A percentile compares a stretch with the other conserved stretches of the same genome.
Evolutionary conservation across 2,888 invertebrate genomes (phyloP).

Genomic region (Drosophila quinaria): DNA sequence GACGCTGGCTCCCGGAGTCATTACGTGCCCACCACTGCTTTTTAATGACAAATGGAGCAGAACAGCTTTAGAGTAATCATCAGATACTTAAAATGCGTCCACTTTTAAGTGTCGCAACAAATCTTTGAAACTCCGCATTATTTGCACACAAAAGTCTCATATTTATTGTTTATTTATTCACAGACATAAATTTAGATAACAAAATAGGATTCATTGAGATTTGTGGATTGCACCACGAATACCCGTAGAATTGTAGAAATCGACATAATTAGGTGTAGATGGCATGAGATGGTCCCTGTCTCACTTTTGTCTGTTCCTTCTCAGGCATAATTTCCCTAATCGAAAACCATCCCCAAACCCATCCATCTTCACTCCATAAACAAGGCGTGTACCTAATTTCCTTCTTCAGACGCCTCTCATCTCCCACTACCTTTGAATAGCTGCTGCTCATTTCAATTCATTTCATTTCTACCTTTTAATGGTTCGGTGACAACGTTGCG

Average conservation of each 20-base stretch:
- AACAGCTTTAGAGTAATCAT: not conserved
- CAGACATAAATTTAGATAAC: slow-evolving; percentile 18
- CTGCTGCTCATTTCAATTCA: slow-evolving; percentile 58
- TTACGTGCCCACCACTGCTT: too few relatives aligned
- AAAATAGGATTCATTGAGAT: slow-evolving; percentile 21
- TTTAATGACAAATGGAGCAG: not conserved
- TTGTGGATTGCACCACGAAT: slow-evolving; percentile 36
- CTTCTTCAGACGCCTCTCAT: slow-evolving; percentile 30
- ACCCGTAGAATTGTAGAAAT: slow-evolving; percentile 32
- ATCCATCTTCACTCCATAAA: slow-evolving; percentile 14
- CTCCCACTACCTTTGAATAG: not conserved
- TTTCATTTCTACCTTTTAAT: slow-evolving; percentile 61
- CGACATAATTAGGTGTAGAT: slow-evolving; percentile 25
- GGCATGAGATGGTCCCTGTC: not conserved
- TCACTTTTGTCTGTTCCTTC: not conserved
- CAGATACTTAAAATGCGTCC: slow-evolving; percentile 9
- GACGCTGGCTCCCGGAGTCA: too few relatives aligned
- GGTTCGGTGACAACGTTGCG: slow-evolving; percentile 49
- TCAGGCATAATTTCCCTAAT: slow-evolving; percentile 64
- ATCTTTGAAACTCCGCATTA: slow-evolving; percentile 17
- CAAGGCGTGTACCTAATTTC: slow-evolving; percentile 73
- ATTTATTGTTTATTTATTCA: slow-evolving; percentile 42
- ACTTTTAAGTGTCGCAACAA: slow-evolving; percentile 1
- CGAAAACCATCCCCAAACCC: slow-evolving; percentile 36
- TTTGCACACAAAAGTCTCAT: slow-evolving; percentile 19